Evolutionary conservation across 30 jellyfish, hydroid and myxozoan genomes (phyloP).

Genomic region (Hydractinia echinata): DNA sequence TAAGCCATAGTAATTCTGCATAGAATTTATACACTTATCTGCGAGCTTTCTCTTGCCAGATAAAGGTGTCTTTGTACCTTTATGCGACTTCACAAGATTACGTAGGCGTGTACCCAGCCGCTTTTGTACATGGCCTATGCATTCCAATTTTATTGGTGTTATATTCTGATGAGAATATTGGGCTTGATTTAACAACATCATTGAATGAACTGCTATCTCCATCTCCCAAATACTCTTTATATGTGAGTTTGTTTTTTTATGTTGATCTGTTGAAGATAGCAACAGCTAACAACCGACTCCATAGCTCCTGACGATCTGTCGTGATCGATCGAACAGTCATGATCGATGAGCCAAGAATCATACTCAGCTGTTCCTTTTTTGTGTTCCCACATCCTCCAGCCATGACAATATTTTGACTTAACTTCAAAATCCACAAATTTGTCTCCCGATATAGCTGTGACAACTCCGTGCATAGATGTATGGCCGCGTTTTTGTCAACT

Average conservation of each 20-base stretch:
- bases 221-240: constrained; percentile 41
- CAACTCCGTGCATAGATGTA: too few relatives aligned
- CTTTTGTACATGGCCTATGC: constrained; percentile 56
- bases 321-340: too few relatives aligned
- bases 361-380: too few relatives aligned
- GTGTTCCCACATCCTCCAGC: too few relatives aligned
- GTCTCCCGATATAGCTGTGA: too few relatives aligned
- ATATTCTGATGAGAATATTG: constrained; percentile 26
- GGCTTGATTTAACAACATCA: constrained; percentile 32
- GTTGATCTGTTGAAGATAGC: too few relatives aligned
- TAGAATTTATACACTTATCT: constrained; percentile 27
- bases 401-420: too few relatives aligned
- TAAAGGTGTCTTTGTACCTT: constrained; percentile 35
- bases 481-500: too few relatives aligned
- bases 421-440: too few relatives aligned
- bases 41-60: constrained; percentile 52
- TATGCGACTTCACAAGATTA: constrained; percentile 8
- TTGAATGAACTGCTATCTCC: constrained; percentile 36
- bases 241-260: too few relatives aligned
- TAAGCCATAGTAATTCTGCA: constrained; percentile 17
- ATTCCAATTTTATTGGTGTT: constrained; percentile 35
- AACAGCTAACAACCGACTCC: neutral
- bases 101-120: constrained; percentile 53
- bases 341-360: too few relatives aligned
- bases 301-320: neutral